Evolutionary conservation across 2,797 vertebrate species (phyloP).

Genomic region (Sardinella longiceps): DNA sequence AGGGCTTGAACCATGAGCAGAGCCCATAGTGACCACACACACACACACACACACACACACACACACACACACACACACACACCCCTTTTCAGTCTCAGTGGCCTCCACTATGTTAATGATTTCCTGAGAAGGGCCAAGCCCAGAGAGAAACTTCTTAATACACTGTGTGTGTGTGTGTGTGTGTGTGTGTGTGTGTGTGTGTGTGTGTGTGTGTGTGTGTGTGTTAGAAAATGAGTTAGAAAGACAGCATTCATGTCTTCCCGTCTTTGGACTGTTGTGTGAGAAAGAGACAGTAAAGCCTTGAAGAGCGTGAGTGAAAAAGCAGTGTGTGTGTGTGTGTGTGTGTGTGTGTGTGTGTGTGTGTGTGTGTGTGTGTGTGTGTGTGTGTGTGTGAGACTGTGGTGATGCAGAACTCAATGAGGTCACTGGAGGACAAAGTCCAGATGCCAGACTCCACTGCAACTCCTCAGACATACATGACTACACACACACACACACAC

Average conservation of each 20-base stretch:
- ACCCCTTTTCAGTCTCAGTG: not conserved
- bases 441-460: slow-evolving; percentile 1
- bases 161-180: not conserved
- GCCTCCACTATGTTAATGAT: slow-evolving; percentile 1
- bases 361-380: not conserved
- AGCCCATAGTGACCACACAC: not conserved
- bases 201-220: too few species aligned
- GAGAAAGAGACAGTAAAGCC: not conserved
- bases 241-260: not conserved
- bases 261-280: not conserved
- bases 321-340: not conserved
- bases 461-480: not conserved
- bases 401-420: not conserved
- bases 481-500: not conserved
- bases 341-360: not conserved
- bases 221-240: too few species aligned
- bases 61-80: slow-evolving; percentile 22
- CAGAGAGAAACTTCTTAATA: not conserved
- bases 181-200: too few species aligned
- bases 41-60: slow-evolving; percentile 21
- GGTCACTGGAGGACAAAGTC: slow-evolving; percentile 15
- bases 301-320: not conserved
- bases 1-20: not conserved
- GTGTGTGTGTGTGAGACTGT: not conserved
- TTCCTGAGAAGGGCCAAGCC: slow-evolving; percentile 12